Percentiles rank a stretch among this genome's conserved stretches.
phyloP scores from a whole-genome alignment of 2,797 vertebrate species.

The Enteromius viviparus region DNA sequence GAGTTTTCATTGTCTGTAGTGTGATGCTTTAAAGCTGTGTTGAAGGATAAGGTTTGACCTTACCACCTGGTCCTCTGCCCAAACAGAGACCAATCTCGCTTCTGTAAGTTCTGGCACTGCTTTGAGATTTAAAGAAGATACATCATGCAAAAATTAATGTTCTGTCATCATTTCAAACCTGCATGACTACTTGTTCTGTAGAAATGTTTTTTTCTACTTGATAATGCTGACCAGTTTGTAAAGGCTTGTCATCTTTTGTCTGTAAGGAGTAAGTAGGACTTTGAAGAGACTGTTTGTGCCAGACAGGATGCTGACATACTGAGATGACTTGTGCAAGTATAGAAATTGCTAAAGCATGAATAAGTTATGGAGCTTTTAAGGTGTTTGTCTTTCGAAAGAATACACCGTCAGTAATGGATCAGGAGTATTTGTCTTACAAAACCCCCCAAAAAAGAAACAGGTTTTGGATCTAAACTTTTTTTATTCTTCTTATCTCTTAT shows the following conservation, averaged over 20 bases:
- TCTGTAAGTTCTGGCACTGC: conserved; percentile 14
- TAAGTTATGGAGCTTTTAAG: conserved; percentile 56
- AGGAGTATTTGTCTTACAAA: conserved; percentile 21
- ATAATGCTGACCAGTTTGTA: conserved; percentile 1
- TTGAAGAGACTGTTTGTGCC: conserved; percentile 15
- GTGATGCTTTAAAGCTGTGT: conserved; percentile 49
- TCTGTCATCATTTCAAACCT: conserved; percentile 8
- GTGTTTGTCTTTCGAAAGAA: conserved; percentile 26
- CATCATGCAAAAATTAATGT: neutral
- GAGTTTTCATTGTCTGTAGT: conserved; percentile 37
- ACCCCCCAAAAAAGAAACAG: neutral
- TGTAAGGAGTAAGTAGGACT: conserved; percentile 33
- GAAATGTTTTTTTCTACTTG: conserved; percentile 7
- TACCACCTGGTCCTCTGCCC: conserved; percentile 36
- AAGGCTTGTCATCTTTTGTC: conserved; percentile 42
- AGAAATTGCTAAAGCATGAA: conserved; percentile 43
- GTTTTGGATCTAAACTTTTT: neutral
- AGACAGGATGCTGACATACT: neutral
- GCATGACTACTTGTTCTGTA: neutral
- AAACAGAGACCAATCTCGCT: conserved; percentile 17
- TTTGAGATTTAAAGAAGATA: conserved; percentile 5
- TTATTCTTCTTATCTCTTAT: neutral
- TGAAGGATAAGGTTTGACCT: conserved; percentile 51
- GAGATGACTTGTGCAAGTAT: conserved; percentile 16
- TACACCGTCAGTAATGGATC: conserved; percentile 29